Base-by-base conservation (phyloP, 2,113 vertebrate genomes). In the Aegithalos caudatus region DNA sequence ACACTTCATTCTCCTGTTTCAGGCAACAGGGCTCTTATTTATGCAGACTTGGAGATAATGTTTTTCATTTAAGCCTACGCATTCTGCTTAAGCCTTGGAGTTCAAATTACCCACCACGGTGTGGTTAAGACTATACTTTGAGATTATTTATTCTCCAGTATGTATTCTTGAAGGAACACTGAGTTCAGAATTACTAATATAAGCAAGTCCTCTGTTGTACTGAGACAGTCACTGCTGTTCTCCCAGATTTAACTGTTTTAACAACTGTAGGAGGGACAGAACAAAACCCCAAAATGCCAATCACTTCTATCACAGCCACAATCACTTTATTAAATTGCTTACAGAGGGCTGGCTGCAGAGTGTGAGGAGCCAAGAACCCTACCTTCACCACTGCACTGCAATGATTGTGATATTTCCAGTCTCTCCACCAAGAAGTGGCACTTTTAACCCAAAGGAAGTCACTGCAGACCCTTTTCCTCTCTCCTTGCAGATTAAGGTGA, bases 291-390 rank as follows among this genome's bases (percentile, higher is more conserved):
- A 29, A 73, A 42, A 78, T 31, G 31, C 25, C 6, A 35, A 9
- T 38, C 50, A 73, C 29, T 11, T 60, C 33, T 53, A 42, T 42
- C 56, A 62, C 1, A 48, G 65, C 35, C 71, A 77, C 31, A 31
- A 29, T 37, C 42, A 48, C 25, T 48, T 77, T 28, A 62, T 28
- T 19, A 62, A 62, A 25, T 5, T 42, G 62, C 35, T 69, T 56
- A 54, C 22, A 77, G 48, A 62, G 27, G 22, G 31, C 79, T 86
- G 56, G 35, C 56, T 89, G 31, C 29, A 8, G 48, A 54, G 29
- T 0, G 1, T 2, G 1, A 65, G 31, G 10, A 40, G 15, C 10
- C 25, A 53, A 42, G 24, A 51, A 4, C 15, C 12, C 17, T 3
- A 31, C 42, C 24, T 54, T 45, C 15, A 31, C 20, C 65, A 71